Evolutionary conservation across 1,140 invertebrate species (phyloP).

Genomic region (Euura saliciscinereae): DNA sequence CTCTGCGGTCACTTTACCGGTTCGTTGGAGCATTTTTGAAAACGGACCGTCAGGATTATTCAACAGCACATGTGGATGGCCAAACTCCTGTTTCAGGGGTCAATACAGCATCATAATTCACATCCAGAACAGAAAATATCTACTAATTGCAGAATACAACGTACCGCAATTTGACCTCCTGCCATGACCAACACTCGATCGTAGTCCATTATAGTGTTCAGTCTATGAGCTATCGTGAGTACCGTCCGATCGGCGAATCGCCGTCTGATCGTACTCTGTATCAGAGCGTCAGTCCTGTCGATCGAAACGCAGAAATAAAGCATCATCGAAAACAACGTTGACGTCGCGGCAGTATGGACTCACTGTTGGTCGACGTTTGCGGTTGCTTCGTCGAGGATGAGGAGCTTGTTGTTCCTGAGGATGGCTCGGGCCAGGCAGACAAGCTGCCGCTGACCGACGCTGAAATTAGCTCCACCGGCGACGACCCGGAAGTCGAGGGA

Average conservation of each 20-base stretch:
- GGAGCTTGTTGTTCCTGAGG: constrained; percentile 74
- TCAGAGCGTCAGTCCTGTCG: constrained; percentile 63
- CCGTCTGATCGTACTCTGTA: constrained; percentile 61
- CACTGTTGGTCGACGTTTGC: constrained; percentile 77
- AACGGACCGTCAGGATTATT: constrained; percentile 59
- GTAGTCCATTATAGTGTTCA: constrained; percentile 73
- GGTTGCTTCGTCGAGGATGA: constrained; percentile 75
- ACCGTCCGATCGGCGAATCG: constrained; percentile 67
- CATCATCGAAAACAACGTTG: too few species aligned
- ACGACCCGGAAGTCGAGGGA: constrained; percentile 69
- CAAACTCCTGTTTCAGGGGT: constrained; percentile 64
- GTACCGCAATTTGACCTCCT: constrained; percentile 52
- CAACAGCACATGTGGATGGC: constrained; percentile 70
- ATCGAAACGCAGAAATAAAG: background rate
- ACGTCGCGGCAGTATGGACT: constrained; percentile 41
- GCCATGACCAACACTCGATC: constrained; percentile 65
- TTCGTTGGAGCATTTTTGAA: constrained; percentile 62
- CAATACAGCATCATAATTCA: background rate
- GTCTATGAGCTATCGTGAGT: constrained; percentile 71
- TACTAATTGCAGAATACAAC: constrained; percentile 30
- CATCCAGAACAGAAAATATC: background rate
- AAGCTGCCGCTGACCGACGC: constrained; percentile 84
- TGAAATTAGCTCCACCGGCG: constrained; percentile 81
- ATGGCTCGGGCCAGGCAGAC: constrained; percentile 84
- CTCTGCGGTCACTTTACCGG: constrained; percentile 52